phyloP scores from a whole-genome alignment of 2,113 vertebrate genomes.

The Seriola quinqueradiata region DNA sequence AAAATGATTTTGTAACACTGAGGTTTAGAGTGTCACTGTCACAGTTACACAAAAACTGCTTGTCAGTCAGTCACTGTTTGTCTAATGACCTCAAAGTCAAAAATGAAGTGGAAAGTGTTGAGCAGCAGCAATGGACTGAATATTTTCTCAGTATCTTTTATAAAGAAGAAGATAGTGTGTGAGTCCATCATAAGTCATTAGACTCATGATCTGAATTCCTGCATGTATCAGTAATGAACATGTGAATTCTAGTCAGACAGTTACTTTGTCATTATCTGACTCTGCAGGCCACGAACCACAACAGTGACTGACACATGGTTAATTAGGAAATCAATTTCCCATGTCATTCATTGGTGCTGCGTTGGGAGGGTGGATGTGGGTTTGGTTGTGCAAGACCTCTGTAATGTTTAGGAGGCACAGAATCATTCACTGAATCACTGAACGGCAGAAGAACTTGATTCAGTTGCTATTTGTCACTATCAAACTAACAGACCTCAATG shows the following conservation, averaged over 20 bases:
- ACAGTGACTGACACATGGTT: neutral
- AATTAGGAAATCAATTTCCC: neutral
- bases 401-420: neutral
- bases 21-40: no score
- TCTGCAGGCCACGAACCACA: constrained; percentile 5
- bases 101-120: neutral
- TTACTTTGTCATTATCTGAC: constrained; percentile 2
- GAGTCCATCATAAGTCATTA: neutral
- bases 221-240: neutral
- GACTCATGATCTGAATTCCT: neutral
- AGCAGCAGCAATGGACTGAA: neutral
- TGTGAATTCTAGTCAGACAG: neutral
- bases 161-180: neutral
- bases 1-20: no score
- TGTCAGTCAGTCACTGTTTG: no score
- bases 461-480: no score
- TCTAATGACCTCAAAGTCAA: no score
- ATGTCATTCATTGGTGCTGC: neutral
- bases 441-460: no score
- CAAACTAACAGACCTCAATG: no score
- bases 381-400: neutral
- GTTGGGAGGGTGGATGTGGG: neutral
- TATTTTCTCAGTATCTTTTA: neutral
- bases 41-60: no score
- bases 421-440: neutral